Conservation (phyloP, 2,113 vertebrate species). For the Eulemur rufifrons region DNA sequence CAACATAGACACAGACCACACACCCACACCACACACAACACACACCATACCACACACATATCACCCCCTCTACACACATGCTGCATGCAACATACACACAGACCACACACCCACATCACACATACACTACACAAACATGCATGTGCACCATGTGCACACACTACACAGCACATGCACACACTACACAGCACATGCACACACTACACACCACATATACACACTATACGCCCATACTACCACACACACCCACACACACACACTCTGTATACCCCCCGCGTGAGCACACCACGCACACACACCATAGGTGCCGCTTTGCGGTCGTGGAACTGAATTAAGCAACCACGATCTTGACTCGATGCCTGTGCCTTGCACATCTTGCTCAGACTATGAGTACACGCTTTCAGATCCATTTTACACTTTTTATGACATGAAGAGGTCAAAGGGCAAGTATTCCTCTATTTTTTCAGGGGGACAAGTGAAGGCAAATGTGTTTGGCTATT, state of each 20-base stretch:
- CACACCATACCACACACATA: too few relatives aligned
- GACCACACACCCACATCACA: neutral
- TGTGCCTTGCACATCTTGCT: fast-evolving
- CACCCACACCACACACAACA: neutral
- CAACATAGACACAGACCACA: neutral
- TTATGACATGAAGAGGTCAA: neutral
- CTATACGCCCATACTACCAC: too few relatives aligned
- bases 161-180: too few relatives aligned
- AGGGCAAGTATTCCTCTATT: neutral
- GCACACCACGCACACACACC: too few relatives aligned
- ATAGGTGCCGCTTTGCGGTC: neutral
- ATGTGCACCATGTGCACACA: fast-evolving
- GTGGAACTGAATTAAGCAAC: neutral
- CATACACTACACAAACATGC: neutral
- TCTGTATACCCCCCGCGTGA: fast-evolving
- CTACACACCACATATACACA: too few relatives aligned
- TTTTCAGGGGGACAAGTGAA: too few relatives aligned
- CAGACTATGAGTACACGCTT: neutral
- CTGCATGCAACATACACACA: neutral
- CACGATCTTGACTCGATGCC: neutral
- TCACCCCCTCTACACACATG: neutral
- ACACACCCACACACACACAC: too few relatives aligned
- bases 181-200: fast-evolving
- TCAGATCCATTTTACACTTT: fast-evolving
- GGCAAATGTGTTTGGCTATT: fast-evolving